phyloP scores from a whole-genome alignment of 2,113 vertebrate genomes.

The Anhinga anhinga region DNA sequence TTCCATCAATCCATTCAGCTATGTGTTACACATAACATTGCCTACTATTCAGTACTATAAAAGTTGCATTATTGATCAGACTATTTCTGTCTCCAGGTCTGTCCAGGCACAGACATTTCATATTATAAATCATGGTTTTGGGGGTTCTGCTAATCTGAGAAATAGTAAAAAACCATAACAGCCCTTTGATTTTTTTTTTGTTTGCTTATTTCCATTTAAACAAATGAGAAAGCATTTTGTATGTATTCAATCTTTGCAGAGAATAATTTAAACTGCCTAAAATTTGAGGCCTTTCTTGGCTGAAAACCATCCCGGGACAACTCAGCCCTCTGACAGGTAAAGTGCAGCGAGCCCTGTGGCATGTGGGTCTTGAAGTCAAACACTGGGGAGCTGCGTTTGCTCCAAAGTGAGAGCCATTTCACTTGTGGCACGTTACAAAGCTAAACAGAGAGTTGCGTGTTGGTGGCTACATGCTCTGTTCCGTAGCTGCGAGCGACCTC shows the following conservation, averaged over 20 bases:
- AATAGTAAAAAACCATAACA: neutral
- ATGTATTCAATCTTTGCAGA: neutral
- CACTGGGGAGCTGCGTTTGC: neutral
- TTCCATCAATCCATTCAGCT: neutral
- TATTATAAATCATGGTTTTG: neutral
- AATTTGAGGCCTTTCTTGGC: neutral
- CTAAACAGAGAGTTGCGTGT: neutral
- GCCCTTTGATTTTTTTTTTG: neutral
- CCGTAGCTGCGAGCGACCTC: neutral
- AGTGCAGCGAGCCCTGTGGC: neutral
- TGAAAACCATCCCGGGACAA: neutral
- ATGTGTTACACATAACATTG: neutral
- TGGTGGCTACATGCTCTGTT: rapidly evolving
- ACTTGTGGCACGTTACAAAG: rapidly evolving
- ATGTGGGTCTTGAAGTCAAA: neutral
- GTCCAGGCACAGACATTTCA: neutral
- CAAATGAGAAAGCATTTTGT: neutral
- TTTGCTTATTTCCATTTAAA: neutral
- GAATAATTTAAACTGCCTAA: neutral
- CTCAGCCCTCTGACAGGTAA: rapidly evolving
- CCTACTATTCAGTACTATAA: neutral
- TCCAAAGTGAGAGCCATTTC: neutral
- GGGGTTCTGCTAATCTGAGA: neutral
- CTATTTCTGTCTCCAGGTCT: neutral
- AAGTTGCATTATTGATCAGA: neutral